phyloP scores from a whole-genome alignment of 1,140 invertebrate species.

The Rhizoglyphus robini region DNA sequence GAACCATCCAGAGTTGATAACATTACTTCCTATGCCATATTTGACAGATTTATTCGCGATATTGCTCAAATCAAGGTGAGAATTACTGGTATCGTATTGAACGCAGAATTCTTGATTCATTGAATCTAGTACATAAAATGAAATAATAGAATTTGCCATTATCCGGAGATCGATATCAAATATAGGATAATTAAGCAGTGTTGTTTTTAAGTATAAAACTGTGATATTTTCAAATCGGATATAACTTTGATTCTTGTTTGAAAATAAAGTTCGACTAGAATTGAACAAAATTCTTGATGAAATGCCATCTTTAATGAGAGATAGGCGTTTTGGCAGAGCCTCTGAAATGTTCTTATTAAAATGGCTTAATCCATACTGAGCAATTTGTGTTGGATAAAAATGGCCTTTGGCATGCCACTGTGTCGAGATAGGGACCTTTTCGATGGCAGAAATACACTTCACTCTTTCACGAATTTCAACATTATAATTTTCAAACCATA shows the following conservation, averaged over 20 bases:
- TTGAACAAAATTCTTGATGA: slow-evolving; percentile 14
- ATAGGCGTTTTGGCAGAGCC: slow-evolving; percentile 43
- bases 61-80: slow-evolving; percentile 28
- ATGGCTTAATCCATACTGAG: slow-evolving; percentile 91
- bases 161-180: slow-evolving; percentile 23
- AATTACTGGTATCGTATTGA: neutral
- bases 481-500: slow-evolving; percentile 95
- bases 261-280: no score
- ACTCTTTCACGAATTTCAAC: slow-evolving; percentile 87
- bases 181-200: slow-evolving; percentile 6
- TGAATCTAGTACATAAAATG: neutral
- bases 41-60: neutral
- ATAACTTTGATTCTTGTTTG: neutral
- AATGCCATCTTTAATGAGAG: slow-evolving; percentile 16
- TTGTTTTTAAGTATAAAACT: neutral
- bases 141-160: slow-evolving; percentile 48
- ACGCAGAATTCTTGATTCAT: neutral
- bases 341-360: slow-evolving; percentile 78
- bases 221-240: neutral
- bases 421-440: slow-evolving; percentile 82
- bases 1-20: slow-evolving; percentile 48
- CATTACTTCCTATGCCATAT: neutral
- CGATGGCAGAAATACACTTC: slow-evolving; percentile 79
- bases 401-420: slow-evolving; percentile 73
- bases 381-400: slow-evolving; percentile 95